Base-by-base conservation (phyloP, 2,113 vertebrate species). In the Brienomyrus brachyistius region DNA sequence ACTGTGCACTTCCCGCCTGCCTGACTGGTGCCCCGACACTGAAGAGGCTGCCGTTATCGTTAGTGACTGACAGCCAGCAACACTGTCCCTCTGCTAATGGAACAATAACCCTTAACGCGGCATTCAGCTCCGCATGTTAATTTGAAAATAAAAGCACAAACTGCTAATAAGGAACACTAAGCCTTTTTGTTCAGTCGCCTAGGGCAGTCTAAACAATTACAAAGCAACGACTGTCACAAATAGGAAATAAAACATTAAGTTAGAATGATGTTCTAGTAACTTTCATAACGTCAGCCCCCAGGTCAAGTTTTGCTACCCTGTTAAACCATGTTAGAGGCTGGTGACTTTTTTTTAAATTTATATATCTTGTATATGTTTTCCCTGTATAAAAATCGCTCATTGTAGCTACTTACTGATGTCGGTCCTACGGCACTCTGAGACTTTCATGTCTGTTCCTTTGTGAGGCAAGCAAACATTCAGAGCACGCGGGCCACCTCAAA, bases 401-500 rank as follows among this genome's bases (percentile, higher is more conserved):
- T 43, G 74, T 19, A 43, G 27, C 27, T 54, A 87, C 85, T 87
- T 87, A 87, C 85, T 87, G 85, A 23, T 52, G 17, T 50, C 1
- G 40, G n/a, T 94, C 92, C 89, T 90, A 91, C 86, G 59, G 43
- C 83, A 15, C 23, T 74, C 15, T 7, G 8, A 19, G 31, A 80
- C 80, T 52, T 7, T 77, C 21, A 93, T 92, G 56, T 91, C 90
- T 90, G 89, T 90, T 88, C 48, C 13, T 88, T 70, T 91, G 86
- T 91, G 88, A 88, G 91, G 27, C 35, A 17, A 93, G 92, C 51
- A 91, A 94, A 82, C 94, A 94, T 92, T 93, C 94, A 92, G 91
- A 90, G 92, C 90, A 91, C 90, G 91, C 94, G 90, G 94, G 91
- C 89, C 89, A 91, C 89, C 91, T 95, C 95, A 95, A 95, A 95